These are phyloP conservation scores for Eupithecia abbreviata DNA, from an alignment of 2,888 invertebrate species.

Conservation along the genomic window DNA sequence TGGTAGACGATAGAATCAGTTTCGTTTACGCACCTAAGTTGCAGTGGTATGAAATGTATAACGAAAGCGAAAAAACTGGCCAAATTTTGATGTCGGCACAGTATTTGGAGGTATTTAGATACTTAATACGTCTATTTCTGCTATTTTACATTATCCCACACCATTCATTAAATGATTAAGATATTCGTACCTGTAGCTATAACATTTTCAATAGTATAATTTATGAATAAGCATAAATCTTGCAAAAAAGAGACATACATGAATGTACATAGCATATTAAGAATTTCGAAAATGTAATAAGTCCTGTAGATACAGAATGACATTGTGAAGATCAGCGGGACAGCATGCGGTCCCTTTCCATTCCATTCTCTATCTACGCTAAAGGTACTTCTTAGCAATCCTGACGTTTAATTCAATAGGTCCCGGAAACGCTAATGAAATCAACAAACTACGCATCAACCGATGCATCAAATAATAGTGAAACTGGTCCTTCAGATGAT, in stretches of 20 bases:
- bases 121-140: background rate
- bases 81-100: conserved; percentile 81
- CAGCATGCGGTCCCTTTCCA: too few relatives aligned
- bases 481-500: conserved; percentile 41
- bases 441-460: conserved; percentile 57
- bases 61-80: conserved; percentile 65
- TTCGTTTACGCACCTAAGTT: conserved; percentile 69
- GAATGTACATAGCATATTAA: too few relatives aligned
- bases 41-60: conserved; percentile 75
- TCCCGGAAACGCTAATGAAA: conserved; percentile 66
- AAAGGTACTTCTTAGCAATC: background rate
- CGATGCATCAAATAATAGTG: conserved; percentile 49
- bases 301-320: too few relatives aligned
- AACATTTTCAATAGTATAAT: background rate
- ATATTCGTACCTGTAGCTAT: background rate
- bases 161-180: too few relatives aligned
- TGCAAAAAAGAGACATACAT: too few relatives aligned
- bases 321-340: too few relatives aligned
- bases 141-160: too few relatives aligned
- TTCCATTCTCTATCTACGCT: too few relatives aligned
- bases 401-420: conserved; percentile 47
- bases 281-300: too few relatives aligned
- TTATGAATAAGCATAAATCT: too few relatives aligned
- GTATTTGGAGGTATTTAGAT: conserved; percentile 58
- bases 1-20: conserved; percentile 52